Evolutionary conservation across 2,888 invertebrate species (phyloP).

Genomic region (Desoria tigrina): DNA sequence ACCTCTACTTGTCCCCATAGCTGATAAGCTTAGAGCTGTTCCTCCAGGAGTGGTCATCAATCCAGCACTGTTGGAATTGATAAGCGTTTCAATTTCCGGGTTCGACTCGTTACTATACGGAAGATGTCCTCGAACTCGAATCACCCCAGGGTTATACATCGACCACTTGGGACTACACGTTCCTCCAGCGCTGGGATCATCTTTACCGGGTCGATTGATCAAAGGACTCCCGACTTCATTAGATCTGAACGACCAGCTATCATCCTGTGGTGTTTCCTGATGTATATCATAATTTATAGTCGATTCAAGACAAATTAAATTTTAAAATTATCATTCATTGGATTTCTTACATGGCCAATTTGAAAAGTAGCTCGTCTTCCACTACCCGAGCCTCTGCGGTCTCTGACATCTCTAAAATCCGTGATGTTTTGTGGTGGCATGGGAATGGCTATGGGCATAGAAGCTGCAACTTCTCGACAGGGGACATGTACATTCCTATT

Average conservation of each 20-base stretch:
- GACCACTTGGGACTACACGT: constrained; percentile 2
- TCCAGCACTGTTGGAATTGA: background rate
- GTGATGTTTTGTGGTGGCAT: constrained; percentile 18
- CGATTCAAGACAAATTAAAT: background rate
- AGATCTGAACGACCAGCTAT: constrained; percentile 43
- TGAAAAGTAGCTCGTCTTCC: constrained; percentile 36
- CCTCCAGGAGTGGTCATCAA: background rate
- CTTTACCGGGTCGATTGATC: constrained; percentile 32
- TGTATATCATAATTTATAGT: background rate
- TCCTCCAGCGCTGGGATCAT: constrained; percentile 23
- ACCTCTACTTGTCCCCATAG: constrained; percentile 26
- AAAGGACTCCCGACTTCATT: constrained; percentile 41
- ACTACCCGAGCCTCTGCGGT: constrained; percentile 34
- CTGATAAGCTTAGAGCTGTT: constrained; percentile 5
- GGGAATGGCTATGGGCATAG: constrained; percentile 47
- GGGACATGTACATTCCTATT: background rate
- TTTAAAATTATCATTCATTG: too few species aligned
- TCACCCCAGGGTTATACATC: constrained; percentile 13
- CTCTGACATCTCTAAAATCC: constrained; percentile 27
- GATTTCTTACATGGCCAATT: constrained; percentile 36
- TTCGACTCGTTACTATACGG: constrained; percentile 1
- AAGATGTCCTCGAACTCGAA: constrained; percentile 20
- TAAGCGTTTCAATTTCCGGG: constrained; percentile 14
- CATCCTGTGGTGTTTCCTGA: constrained; percentile 33
- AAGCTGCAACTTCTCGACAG: constrained; percentile 30